These are phyloP conservation scores for Eristalinus aeneus DNA, from an alignment of 2,888 invertebrate species.

Conservation along the genomic window DNA sequence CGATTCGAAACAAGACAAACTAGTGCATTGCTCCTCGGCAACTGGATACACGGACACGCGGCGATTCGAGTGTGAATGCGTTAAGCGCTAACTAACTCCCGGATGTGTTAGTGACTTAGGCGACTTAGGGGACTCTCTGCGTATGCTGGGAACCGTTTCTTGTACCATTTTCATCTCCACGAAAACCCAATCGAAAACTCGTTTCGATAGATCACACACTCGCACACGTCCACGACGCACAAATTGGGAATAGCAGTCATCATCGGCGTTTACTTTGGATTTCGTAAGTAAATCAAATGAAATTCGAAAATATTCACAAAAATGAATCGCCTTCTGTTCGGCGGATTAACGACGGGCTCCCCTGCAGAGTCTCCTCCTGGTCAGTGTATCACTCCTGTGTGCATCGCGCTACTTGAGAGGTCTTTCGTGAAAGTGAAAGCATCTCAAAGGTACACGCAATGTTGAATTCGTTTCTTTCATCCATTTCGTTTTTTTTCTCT, in stretches of 20 bases:
- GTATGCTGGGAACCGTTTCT: constrained; percentile 31
- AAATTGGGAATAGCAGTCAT: constrained; percentile 57
- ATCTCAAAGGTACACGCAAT: constrained; percentile 56
- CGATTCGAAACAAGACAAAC: constrained; percentile 33
- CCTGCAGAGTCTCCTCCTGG: not conserved
- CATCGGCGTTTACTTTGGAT: not conserved
- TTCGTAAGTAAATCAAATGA: constrained; percentile 37
- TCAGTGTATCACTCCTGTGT: not conserved
- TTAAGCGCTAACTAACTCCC: not conserved
- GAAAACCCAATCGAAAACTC: constrained; percentile 31
- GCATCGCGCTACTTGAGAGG: constrained; percentile 25
- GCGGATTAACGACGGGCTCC: constrained; percentile 29
- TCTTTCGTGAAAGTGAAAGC: constrained; percentile 66
- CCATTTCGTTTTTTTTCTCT: not conserved
- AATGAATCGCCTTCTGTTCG: constrained; percentile 16
- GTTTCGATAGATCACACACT: constrained; percentile 38
- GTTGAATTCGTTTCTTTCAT: constrained; percentile 9
- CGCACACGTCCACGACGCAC: not conserved
- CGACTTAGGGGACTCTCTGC: not conserved
- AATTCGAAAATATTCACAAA: not conserved
- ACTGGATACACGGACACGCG: constrained; percentile 25
- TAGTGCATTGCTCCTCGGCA: constrained; percentile 19
- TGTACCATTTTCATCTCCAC: constrained; percentile 34
- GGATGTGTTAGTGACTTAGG: not conserved
- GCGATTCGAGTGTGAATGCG: not conserved